Evolutionary conservation across 37 sponge, comb jelly and placozoan genomes (phyloP), one percentile per base, ranked within the genome.

Genomic region (Tethya wilhelma): DNA sequence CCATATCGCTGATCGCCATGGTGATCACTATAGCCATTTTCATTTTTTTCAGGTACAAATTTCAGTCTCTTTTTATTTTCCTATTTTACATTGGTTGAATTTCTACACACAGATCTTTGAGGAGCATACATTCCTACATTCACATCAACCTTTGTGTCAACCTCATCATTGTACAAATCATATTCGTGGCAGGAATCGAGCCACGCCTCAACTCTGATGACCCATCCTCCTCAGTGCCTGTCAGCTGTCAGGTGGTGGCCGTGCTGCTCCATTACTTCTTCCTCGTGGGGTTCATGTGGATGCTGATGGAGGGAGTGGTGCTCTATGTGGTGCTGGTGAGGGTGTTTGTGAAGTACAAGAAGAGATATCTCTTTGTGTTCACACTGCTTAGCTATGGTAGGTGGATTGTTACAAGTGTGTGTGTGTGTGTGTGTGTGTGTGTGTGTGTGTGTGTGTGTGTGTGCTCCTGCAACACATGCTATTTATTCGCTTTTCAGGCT

Each of bases 271-370:
- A 85, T 25, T 85, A 81, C 78, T 75, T 81, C 42, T 81, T 79
- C 81, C 73, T 77, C 20, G 86, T 85, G 26, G 29, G 55, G 42
- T 85, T 90, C 82, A 90, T 90, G 90, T 90, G 90, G 90, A 84
- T 90, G 90, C 63, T 90, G 71, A 90, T 90, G 90, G 90, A 89
- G 80, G 90, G 86, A 14, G 86, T 81, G 45, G 78, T 90, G 56
- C 59, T 85, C 45, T 85, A 80, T 57, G 62, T 90, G 53, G 74
- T 44, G 34, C 72, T 90, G 1, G 86, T 90, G 22, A 75, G 26
- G 25, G 91, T 90, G 12, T 90, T 90, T 81, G 59, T 60, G 33
- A 62, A 64, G 28, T 7, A 65, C 26, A 30, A 77, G 33, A 44
- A 20, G 49, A 34, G 55, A 5, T 77, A 77, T 49, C 2, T 77